Evolutionary conservation across 2,888 invertebrate genomes (phyloP), one percentile per base, ranked within the genome.

Genomic region (Aphrophora alni): DNA sequence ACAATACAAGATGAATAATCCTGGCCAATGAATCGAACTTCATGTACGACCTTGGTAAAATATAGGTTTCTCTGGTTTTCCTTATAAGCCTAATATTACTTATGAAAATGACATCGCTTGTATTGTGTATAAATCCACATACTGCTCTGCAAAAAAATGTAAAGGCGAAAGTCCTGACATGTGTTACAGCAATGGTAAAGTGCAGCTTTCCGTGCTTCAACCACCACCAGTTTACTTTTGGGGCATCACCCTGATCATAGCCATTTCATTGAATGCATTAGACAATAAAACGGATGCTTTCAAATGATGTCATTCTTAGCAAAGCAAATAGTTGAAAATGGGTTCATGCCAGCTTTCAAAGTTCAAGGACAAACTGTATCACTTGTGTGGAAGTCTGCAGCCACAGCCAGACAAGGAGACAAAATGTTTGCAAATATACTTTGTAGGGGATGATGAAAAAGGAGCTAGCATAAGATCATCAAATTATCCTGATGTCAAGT

Each of bases 171-270:
- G 73, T 8, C 33, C 70, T 38, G 81, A 80, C n/a, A 75, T 82
- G 59, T 82, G 81, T 38, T 82, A 79, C 59, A 75, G 71, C 14
- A 77, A 38, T 76, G 81, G 77, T 24, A 77, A 83, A 81, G 83
- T 81, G 21, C 28, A 69, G 21, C 24, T 68, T 26, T 74, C 38
- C 14, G 70, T 68, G 17, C 59, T 80, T 27, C 21, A 72, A 72
- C 51, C 77, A 33, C 73, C 74, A 24, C 82, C 82, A 38, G 81
- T 25, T 68, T n/a, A n/a, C n/a, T n/a, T n/a, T n/a, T n/a, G n/a
- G n/a, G n/a, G n/a, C n/a, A n/a, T n/a, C n/a, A n/a, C 21, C 25
- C 27, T n/a, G 72, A 81, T 26, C 44, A 27, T 21, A 76, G 81
- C 33, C 75, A 82, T 71, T 83, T 83, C 14, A 44, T 44, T 7